A percentile compares a stretch with the other conserved stretches of the same genome.
These are phyloP conservation scores for Pterocles burchelli DNA, from an alignment of 2,113 vertebrate species.

Conservation along the genomic window DNA sequence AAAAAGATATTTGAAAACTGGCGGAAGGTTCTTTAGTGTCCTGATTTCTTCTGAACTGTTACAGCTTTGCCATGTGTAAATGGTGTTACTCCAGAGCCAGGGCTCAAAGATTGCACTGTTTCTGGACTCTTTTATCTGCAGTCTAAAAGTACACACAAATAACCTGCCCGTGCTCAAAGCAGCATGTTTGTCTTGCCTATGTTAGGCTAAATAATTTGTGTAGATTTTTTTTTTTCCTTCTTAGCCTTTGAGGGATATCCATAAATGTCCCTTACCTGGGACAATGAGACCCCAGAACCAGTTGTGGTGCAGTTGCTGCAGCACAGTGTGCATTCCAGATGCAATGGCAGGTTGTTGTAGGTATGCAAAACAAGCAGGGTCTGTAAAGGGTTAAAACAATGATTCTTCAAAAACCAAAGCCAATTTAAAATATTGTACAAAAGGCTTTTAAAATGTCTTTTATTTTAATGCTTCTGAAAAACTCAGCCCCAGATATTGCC, in stretches of 20 bases:
- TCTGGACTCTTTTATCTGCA: neutral
- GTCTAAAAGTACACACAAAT: neutral
- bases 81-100: neutral
- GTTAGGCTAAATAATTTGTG: neutral
- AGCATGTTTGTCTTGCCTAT: fast-evolving
- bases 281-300: neutral
- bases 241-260: neutral
- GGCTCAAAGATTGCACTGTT: neutral
- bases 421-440: neutral
- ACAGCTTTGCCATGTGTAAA: fast-evolving
- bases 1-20: neutral
- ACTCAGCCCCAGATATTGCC: neutral
- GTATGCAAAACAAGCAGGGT: neutral
- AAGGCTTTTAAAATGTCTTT: neutral
- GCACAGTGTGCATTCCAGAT: neutral
- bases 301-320: neutral
- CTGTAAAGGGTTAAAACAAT: neutral
- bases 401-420: neutral
- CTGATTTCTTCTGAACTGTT: fast-evolving
- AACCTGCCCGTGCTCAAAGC: neutral
- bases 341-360: neutral
- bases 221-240: neutral
- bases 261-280: neutral
- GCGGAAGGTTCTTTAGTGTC: fast-evolving
- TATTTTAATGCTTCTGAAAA: neutral